A percentile compares a stretch with the other conserved stretches of the same genome.
Conservation (phyloP, 2,113 vertebrate genomes). For the Nansenia antarctica region DNA sequence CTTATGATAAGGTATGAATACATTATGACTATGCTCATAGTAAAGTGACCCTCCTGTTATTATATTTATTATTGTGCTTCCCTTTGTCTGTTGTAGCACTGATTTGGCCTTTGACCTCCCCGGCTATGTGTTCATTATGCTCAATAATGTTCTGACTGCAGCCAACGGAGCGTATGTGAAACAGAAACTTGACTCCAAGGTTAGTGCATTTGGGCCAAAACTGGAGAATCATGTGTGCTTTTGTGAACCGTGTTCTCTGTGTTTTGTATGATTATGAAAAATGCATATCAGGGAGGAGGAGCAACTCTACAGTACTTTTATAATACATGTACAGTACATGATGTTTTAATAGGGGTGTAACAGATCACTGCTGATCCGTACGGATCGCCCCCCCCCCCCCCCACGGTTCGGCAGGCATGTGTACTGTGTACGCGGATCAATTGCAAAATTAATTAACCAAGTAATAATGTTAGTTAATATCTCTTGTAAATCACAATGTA, state of each 20-base stretch:
- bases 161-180: constrained; percentile 93
- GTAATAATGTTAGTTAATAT: no score
- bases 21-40: no score
- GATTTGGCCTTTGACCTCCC: constrained; percentile 93
- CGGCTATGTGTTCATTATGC: constrained; percentile 89
- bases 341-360: neutral
- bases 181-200: constrained; percentile 96
- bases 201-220: constrained; percentile 46
- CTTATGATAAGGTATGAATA: no score
- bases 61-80: no score
- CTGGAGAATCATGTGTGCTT: neutral
- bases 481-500: no score
- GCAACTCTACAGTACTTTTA: neutral
- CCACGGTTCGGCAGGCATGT: no score
- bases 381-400: no score
- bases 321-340: neutral
- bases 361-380: no score
- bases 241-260: neutral
- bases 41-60: no score
- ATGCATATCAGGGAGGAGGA: neutral
- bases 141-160: constrained; percentile 93
- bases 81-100: constrained; percentile 66
- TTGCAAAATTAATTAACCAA: no score
- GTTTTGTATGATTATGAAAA: neutral
- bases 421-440: no score